These are phyloP conservation scores for Araneus ventricosus DNA, from an alignment of 1,140 invertebrate genomes.

Conservation along the genomic window DNA sequence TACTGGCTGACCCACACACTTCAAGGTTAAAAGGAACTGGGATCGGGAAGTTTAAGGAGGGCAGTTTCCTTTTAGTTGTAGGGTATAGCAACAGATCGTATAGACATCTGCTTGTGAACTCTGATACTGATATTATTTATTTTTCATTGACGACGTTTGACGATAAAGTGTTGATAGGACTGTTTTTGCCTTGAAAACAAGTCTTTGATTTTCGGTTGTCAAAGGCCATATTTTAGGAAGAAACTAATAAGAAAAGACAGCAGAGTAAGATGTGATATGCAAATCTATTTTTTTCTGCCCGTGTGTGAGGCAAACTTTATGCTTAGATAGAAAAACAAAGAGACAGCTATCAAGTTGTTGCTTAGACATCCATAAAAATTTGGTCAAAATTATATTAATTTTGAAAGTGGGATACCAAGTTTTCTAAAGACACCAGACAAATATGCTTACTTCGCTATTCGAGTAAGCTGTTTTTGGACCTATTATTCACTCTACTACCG, in stretches of 20 bases:
- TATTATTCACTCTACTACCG: too few relatives aligned
- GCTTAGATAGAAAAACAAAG: background rate
- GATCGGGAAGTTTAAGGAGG: background rate
- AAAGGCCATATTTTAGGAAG: background rate
- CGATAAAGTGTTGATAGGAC: background rate
- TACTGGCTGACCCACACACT: background rate
- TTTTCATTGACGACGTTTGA: background rate
- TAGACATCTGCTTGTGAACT: background rate
- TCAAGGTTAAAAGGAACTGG: background rate
- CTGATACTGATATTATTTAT: conserved; percentile 1
- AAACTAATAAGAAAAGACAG: background rate
- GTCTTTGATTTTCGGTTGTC: background rate
- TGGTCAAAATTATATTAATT: too few relatives aligned
- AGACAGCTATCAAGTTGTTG: too few relatives aligned
- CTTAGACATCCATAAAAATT: too few relatives aligned
- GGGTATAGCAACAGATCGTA: background rate
- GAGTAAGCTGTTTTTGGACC: too few relatives aligned
- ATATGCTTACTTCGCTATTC: too few relatives aligned
- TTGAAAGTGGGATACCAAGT: too few relatives aligned
- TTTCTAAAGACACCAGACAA: too few relatives aligned
- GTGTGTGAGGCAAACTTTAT: background rate
- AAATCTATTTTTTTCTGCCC: background rate
- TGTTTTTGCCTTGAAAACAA: background rate
- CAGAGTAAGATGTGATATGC: background rate
- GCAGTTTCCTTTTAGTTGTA: background rate